Base-by-base conservation (phyloP, 2,888 invertebrate genomes). In the Meiosimyza decipiens region DNA sequence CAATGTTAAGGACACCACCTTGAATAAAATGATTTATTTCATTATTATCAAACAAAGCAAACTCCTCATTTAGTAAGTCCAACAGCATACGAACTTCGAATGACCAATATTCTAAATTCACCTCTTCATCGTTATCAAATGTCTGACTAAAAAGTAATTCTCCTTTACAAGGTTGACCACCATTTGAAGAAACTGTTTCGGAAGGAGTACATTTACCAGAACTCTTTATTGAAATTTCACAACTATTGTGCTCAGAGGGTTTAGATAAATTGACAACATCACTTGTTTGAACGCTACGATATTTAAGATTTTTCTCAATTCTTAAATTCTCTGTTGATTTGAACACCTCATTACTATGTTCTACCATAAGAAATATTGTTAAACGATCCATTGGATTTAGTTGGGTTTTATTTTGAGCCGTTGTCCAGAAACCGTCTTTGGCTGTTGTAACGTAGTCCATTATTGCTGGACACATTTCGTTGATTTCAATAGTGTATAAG, bases 101-200 rank as follows among this genome's bases (percentile, higher is more conserved):
- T 64, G 86, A 86, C 92, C 92, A 92, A 66, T 88, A 81, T 0
- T 83, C 83, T n/a, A 84, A 85, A 62, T 88, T 78, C 0, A 90
- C 77, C 0, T 72, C 71, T 1, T 74, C 76, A 0, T 77, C 73
- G 15, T 69, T 59, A 51, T 89, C 85, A 79, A 93, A 93, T 71
- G 88, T 85, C 67, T 93, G 93, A 64, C 91, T 89, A 76, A 93
- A 91, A 71, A 93, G 84, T 1, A 89, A 82, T 73, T 89, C 85
- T 0, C 89, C 89, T 33, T 67, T 40, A 16, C 77, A 77, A 40
- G 9, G 9, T 13, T 11, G 22, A 13, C 13, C 47, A 6, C 1
- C 9, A 49, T 11, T 52, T 6, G 33, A 18, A 7, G 33, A 33
- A 13, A 1, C 40, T 18, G 60, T 62, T 40, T 52, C 16, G 6